A percentile compares a stretch with the other conserved stretches of the same genome.
Conservation (phyloP, 2,113 vertebrate genomes). For the Tachycineta bicolor region DNA sequence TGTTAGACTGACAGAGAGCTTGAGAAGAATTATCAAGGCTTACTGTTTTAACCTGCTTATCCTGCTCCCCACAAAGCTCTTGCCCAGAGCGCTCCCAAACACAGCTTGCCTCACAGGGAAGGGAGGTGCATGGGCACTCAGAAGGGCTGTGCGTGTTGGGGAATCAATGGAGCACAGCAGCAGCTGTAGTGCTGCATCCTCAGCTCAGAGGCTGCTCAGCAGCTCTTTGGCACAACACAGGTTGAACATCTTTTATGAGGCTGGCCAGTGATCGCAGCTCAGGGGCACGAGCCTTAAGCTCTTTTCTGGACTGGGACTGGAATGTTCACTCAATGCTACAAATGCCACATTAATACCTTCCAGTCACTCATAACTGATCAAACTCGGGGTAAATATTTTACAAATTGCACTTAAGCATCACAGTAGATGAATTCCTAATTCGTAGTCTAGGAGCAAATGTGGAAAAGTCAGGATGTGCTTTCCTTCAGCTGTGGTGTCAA, state of each 20-base stretch:
- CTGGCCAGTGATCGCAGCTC: not conserved
- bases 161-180: not conserved
- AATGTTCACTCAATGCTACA: not conserved
- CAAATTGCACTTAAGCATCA: not conserved
- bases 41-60: not conserved
- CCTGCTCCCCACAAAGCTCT: not conserved
- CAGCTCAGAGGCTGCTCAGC: not conserved
- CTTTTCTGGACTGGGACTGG: not conserved
- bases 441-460: not conserved
- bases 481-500: not conserved
- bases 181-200: not conserved
- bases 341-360: not conserved
- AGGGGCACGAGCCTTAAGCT: accelerated
- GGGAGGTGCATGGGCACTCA: accelerated
- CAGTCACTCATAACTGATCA: accelerated
- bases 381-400: not conserved
- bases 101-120: accelerated
- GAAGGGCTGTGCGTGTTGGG: too few relatives aligned
- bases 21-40: not conserved
- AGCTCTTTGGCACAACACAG: not conserved
- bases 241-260: not conserved
- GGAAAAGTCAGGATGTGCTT: not conserved
- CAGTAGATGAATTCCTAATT: not conserved
- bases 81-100: accelerated
- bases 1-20: not conserved